These are phyloP conservation scores for Anas acuta DNA, from an alignment of 2,797 vertebrate species.

Conservation along the genomic window DNA sequence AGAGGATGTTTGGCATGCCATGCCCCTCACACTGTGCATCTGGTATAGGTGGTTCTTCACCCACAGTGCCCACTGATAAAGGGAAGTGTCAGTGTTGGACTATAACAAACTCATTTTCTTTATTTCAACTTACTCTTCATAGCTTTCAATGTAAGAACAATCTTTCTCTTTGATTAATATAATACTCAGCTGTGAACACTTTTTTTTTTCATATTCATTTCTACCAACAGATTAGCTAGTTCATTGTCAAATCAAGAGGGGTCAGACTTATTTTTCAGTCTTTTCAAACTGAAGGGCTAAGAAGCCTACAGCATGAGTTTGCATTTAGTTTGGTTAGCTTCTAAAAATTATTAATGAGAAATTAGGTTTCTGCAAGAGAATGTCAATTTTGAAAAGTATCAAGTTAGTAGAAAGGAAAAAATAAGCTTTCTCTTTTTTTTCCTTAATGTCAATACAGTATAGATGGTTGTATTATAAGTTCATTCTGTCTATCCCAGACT, in stretches of 20 bases:
- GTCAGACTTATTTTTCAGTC: background rate
- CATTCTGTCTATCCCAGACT: background rate
- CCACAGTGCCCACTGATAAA: background rate
- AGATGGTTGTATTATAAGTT: background rate
- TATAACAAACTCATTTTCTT: background rate
- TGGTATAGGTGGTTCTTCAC: background rate
- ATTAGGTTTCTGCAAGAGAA: background rate
- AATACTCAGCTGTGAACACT: rapidly evolving
- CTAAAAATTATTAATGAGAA: background rate
- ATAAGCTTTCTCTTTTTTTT: background rate
- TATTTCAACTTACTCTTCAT: background rate
- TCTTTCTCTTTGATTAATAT: background rate
- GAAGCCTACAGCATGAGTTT: background rate
- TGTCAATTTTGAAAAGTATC: background rate
- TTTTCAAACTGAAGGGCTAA: background rate
- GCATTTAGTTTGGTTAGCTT: background rate
- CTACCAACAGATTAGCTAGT: background rate
- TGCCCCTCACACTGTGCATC: rapidly evolving
- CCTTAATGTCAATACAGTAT: background rate
- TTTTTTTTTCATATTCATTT: background rate
- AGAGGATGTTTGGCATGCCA: background rate
- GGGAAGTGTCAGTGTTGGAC: rapidly evolving
- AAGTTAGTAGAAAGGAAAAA: background rate
- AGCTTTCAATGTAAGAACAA: background rate
- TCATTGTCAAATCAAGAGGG: background rate